A percentile compares a stretch with the other conserved stretches of the same genome.
These are phyloP conservation scores for Alcis repandata DNA, from an alignment of 2,888 invertebrate species.

Conservation along the genomic window DNA sequence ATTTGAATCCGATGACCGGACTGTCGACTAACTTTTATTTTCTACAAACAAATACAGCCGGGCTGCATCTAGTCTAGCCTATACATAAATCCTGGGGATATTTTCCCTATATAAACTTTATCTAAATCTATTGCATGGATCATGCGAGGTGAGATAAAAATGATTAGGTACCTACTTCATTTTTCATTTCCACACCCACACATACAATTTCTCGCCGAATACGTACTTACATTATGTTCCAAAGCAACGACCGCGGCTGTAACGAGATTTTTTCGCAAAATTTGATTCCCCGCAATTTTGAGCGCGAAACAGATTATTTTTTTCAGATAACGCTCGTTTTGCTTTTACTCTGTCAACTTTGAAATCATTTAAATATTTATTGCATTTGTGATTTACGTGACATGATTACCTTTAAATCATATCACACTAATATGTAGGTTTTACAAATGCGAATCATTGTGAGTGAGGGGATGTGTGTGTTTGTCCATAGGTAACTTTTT, in stretches of 20 bases:
- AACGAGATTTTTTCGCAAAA: constrained; percentile 77
- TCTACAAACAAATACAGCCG: too few relatives aligned
- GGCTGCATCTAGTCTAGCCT: too few relatives aligned
- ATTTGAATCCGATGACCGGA: too few relatives aligned
- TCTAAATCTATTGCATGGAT: too few relatives aligned
- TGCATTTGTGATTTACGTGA: constrained; percentile 34
- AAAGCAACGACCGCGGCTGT: constrained; percentile 64
- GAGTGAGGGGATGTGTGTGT: too few relatives aligned
- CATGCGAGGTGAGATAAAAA: constrained; percentile 57
- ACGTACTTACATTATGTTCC: constrained; percentile 60
- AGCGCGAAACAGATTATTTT: constrained; percentile 69
- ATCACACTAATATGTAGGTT: too few relatives aligned
- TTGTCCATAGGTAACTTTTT: too few relatives aligned
- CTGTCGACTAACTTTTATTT: too few relatives aligned
- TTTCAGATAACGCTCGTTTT: constrained; percentile 38
- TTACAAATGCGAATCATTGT: too few relatives aligned
- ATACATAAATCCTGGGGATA: too few relatives aligned
- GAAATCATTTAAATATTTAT: constrained; percentile 20
- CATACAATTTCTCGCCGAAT: constrained; percentile 52
- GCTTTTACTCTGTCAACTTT: constrained; percentile 53
- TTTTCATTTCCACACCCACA: constrained; percentile 52
- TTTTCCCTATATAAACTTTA: too few relatives aligned
- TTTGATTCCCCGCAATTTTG: constrained; percentile 77
- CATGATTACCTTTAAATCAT: not conserved
- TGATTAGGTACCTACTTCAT: constrained; percentile 49